A percentile compares a stretch with the other conserved stretches of the same genome.
Evolutionary conservation across 2,113 vertebrate genomes (phyloP).

Genomic region (Pomatostomus ruficeps): DNA sequence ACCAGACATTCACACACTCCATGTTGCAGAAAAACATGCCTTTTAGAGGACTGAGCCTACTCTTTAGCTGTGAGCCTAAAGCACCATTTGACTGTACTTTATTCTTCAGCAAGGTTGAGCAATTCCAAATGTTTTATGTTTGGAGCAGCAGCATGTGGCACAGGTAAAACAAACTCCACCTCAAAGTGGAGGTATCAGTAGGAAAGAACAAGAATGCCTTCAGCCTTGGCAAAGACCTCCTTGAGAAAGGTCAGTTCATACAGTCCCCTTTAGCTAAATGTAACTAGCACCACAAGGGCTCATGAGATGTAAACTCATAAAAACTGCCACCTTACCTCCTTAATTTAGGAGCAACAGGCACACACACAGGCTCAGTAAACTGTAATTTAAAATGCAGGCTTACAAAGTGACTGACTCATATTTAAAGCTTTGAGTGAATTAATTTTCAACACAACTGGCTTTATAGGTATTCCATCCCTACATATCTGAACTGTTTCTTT

Average conservation of each 20-base stretch:
- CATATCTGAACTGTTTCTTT: background rate
- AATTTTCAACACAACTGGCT: background rate
- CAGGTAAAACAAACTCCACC: background rate
- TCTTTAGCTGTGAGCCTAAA: background rate
- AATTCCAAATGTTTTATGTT: background rate
- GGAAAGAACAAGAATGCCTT: background rate
- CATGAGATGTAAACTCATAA: background rate
- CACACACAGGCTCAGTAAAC: background rate
- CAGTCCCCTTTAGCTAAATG: background rate
- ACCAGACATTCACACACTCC: background rate
- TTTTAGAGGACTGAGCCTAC: background rate
- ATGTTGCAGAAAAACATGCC: background rate
- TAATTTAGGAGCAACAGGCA: background rate
- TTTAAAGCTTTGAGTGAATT: background rate
- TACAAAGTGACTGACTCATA: background rate
- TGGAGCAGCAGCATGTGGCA: background rate
- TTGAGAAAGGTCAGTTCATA: background rate
- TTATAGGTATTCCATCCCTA: background rate
- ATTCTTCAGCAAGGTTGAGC: background rate
- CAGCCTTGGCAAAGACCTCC: background rate
- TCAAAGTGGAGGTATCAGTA: background rate
- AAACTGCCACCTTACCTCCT: fast-evolving
- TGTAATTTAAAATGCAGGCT: background rate
- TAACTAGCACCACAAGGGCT: background rate
- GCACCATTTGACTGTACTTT: background rate